phyloP scores from a whole-genome alignment of 2,888 invertebrate genomes.

The Clistopyga incitator region DNA sequence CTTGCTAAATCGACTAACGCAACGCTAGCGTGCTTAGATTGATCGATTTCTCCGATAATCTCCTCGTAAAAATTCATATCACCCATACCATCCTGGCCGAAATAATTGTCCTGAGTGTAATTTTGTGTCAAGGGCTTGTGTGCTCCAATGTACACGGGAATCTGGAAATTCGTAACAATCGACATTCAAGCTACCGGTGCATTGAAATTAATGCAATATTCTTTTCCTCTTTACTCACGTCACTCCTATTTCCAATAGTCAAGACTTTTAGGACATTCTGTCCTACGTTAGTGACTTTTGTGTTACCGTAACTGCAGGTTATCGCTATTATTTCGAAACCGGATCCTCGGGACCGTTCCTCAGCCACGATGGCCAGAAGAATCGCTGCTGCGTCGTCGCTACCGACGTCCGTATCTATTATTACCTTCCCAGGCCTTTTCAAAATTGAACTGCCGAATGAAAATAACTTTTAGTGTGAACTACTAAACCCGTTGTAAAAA shows the following conservation, averaged over 20 bases:
- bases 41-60: constrained; percentile 77
- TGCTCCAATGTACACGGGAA: constrained; percentile 85
- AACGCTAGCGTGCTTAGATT: constrained; percentile 82
- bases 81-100: constrained; percentile 85
- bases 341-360: constrained; percentile 66
- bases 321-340: constrained; percentile 85
- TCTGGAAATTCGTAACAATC: constrained; percentile 77
- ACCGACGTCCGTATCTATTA: constrained; percentile 85
- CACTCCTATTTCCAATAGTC: constrained; percentile 78
- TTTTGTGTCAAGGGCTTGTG: constrained; percentile 77
- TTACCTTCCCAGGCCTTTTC: constrained; percentile 72
- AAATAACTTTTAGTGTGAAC: neutral
- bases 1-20: constrained; percentile 83
- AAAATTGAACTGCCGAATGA: constrained; percentile 21
- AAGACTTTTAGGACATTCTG: constrained; percentile 85
- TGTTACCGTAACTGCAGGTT: constrained; percentile 86
- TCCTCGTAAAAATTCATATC: constrained; percentile 82
- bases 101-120: constrained; percentile 74
- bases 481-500: neutral
- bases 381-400: constrained; percentile 85
- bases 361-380: constrained; percentile 79
- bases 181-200: neutral
- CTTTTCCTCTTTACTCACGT: constrained; percentile 78
- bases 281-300: constrained; percentile 84
- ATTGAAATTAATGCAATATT: neutral